phyloP scores from a whole-genome alignment of 2,797 vertebrate genomes.

The Oreochromis grahami region DNA sequence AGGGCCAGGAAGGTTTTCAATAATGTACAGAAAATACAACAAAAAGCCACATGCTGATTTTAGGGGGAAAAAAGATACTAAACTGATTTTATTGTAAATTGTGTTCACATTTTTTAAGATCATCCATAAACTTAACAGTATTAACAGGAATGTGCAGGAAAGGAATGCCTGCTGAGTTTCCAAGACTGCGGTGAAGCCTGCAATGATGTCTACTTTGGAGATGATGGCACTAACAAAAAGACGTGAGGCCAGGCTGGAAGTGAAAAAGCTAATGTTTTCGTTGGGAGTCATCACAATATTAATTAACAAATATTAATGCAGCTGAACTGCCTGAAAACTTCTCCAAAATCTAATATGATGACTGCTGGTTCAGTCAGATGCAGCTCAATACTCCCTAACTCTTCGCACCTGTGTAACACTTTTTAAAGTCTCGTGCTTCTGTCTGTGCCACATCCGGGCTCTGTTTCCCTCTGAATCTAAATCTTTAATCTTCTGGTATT shows the following conservation, averaged over 20 bases:
- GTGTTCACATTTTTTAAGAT: not conserved
- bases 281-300: not conserved
- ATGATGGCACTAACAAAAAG: not conserved
- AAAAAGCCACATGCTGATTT: not conserved
- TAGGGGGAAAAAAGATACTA: fast-evolving
- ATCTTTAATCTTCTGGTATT: not conserved
- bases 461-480: not conserved
- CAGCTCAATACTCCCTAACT: not conserved
- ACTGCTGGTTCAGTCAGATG: not conserved
- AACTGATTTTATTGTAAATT: not conserved
- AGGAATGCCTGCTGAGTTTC: not conserved
- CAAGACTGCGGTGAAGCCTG: not conserved
- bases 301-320: not conserved
- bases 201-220: not conserved
- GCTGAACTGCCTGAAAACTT: not conserved
- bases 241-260: not conserved
- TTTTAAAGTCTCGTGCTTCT: not conserved
- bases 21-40: not conserved
- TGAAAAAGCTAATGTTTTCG: fast-evolving
- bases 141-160: not conserved
- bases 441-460: not conserved
- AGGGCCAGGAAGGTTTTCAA: not conserved
- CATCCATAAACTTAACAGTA: not conserved
- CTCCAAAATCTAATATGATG: not conserved
- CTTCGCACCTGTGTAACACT: not conserved